phyloP scores from a whole-genome alignment of 2,888 invertebrate genomes.

The Leptinotarsa haldemani region DNA sequence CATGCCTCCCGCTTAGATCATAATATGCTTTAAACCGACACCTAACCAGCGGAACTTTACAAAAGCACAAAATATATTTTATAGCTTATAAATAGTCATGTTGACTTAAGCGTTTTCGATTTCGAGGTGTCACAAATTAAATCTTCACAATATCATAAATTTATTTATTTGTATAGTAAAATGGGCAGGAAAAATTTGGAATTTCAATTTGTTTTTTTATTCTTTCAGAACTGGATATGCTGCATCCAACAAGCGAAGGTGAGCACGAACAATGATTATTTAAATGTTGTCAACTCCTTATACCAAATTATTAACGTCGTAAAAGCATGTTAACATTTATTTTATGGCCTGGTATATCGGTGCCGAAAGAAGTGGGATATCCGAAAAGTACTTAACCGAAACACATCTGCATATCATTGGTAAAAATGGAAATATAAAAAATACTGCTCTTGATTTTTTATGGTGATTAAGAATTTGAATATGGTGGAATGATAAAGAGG shows the following conservation, averaged over 20 bases:
- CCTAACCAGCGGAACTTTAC: conserved; percentile 62
- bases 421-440: not conserved
- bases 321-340: conserved; percentile 35
- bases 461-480: not conserved
- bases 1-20: conserved; percentile 63
- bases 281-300: conserved; percentile 39
- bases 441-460: not conserved
- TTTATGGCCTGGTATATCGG: conserved; percentile 30
- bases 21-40: conserved; percentile 64
- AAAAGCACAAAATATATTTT: conserved; percentile 62
- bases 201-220: conserved; percentile 22
- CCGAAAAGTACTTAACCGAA: conserved; percentile 30
- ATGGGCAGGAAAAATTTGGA: conserved; percentile 33
- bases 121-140: conserved; percentile 49
- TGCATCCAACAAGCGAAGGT: not conserved
- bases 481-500: not conserved
- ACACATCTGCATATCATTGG: conserved; percentile 1
- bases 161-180: conserved; percentile 48
- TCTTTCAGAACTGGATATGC: not conserved
- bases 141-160: conserved; percentile 45
- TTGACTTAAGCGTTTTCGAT: conserved; percentile 52
- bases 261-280: conserved; percentile 29
- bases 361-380: conserved; percentile 16
- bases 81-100: conserved; percentile 56
- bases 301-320: conserved; percentile 38